Evolutionary conservation across 2,113 vertebrate species (phyloP).

Genomic region (Notechis scutatus): DNA sequence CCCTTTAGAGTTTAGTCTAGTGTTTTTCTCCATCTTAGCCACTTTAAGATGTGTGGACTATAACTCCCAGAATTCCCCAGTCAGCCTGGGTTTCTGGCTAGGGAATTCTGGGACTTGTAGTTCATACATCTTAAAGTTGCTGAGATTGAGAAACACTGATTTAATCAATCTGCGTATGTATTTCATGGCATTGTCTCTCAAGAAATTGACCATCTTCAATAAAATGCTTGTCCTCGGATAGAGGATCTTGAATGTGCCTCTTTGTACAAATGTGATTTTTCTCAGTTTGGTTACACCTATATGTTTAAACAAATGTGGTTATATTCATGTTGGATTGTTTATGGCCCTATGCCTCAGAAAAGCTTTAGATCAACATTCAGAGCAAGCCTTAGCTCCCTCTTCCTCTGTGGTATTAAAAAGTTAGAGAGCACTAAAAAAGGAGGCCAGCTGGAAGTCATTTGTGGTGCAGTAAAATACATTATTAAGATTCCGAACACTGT

Average conservation of each 20-base stretch:
- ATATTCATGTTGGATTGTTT: background rate
- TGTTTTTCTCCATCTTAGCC: background rate
- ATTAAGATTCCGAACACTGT: background rate
- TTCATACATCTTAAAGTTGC: background rate
- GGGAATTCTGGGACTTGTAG: background rate
- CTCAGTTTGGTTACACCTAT: background rate
- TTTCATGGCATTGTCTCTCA: background rate
- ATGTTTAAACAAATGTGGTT: background rate
- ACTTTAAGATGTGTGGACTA: background rate
- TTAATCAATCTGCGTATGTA: conserved; percentile 15
- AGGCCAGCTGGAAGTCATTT: background rate
- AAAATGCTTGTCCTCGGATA: background rate
- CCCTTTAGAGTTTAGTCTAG: background rate
- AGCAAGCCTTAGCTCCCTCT: background rate
- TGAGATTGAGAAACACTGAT: background rate
- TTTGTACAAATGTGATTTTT: background rate
- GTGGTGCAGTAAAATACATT: background rate
- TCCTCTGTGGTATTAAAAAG: background rate
- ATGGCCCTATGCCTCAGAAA: background rate
- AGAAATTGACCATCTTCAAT: background rate
- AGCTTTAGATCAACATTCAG: background rate
- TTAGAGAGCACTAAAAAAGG: background rate
- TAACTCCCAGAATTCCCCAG: background rate
- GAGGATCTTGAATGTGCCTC: background rate
- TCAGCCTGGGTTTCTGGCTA: background rate